Evolutionary conservation across 2,797 vertebrate species (phyloP).

Genomic region (Anguilla marmorata): DNA sequence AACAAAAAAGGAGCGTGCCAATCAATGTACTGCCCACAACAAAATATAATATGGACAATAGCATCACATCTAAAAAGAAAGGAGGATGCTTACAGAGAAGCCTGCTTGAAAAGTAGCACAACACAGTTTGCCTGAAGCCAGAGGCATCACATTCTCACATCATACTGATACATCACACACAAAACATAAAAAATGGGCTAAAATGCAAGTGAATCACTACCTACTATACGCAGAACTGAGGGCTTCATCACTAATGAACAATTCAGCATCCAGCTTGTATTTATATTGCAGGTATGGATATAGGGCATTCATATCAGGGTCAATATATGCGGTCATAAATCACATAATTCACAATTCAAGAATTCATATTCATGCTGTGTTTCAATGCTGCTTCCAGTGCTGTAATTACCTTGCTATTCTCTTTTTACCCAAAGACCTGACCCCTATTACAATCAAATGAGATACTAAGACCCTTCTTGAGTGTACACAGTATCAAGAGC

Average conservation of each 20-base stretch:
- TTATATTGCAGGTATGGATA: slow-evolving; percentile 12
- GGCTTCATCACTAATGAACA: not conserved
- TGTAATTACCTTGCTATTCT: not conserved
- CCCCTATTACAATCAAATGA: not conserved
- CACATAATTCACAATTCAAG: not conserved
- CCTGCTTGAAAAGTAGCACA: not conserved
- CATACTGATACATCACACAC: not conserved
- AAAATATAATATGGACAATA: not conserved
- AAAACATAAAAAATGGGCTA: not conserved
- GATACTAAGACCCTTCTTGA: not conserved
- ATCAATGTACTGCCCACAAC: not conserved
- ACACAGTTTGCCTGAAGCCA: not conserved
- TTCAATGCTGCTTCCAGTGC: not conserved
- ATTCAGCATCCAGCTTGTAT: slow-evolving; percentile 3
- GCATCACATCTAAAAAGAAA: not conserved
- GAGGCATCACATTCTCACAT: not conserved
- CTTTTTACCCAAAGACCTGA: not conserved
- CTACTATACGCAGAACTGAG: not conserved
- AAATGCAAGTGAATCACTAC: not conserved
- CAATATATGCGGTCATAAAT: not conserved
- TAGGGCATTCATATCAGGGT: slow-evolving; percentile 10
- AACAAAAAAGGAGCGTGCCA: not conserved
- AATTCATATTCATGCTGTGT: not conserved
- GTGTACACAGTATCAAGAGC: not conserved
- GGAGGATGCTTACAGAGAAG: not conserved